Base-by-base conservation (phyloP, 2,113 vertebrate species). In the Brevimyrus niger region DNA sequence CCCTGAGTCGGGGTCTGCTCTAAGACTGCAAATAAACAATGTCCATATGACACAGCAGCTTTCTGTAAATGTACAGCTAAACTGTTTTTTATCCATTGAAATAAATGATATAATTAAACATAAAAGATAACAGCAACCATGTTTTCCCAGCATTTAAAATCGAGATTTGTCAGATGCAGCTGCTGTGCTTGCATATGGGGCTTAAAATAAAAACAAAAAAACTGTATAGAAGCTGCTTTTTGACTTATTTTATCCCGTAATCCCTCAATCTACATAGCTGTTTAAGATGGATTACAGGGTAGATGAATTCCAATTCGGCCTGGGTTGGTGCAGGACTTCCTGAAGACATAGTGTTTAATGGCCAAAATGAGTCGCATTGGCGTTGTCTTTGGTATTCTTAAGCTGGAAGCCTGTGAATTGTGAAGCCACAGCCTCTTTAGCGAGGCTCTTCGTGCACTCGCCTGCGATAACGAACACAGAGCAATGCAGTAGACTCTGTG, bases 241-340 rank as follows among this genome's bases (percentile, higher is more conserved):
- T 65, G 21, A 85, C 82, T 65, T 58, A 51, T 47, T 86, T 61
- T 89, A 83, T 86, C 55, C 82, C 27, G 31, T 86, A 86, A 89
- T 86, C 82, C 89, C 55, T 86, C 80, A 86, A 86, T 89, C 89
- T 89, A 51, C 55, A 83, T 89, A 7, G 11, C n/a, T 50, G 35
- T 61, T 89, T 89, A 83, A 65, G 3, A n/a, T 10, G 55, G 89
- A 89, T 86, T 86, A 89, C 42, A 7, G 82, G 51, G 44, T 35
- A 83, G 47, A 83, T 48, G 38, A 42, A 86, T 65, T 85, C 82
- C 44, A 61, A 7, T 86, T 38, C 38, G 31, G 80, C 38, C 31
- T 11, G 76, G 47, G 50, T 8, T 10, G 31, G 88, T 55, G 42
- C 55, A 51, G 82, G 82, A 47, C 13, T 13, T 87, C 55, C 85